Evolutionary conservation across 1,140 invertebrate species (phyloP), one percentile per base, ranked within the genome.

Genomic region (Rhynchophorus ferrugineus): DNA sequence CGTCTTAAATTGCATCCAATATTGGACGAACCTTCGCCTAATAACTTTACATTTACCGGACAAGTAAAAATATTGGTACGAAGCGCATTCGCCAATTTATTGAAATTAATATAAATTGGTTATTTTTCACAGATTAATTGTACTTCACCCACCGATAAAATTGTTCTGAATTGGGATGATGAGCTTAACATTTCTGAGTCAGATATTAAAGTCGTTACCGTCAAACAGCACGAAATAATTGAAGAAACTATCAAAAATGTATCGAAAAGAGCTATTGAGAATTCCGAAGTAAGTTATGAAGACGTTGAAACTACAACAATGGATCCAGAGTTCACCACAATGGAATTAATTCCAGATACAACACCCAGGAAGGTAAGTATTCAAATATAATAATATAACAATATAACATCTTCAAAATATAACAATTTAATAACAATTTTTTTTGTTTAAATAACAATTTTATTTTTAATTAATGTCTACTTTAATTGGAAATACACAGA

Each of bases 1-100:
- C 54, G 54, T 20, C 36, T 67, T 3, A 56, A 34, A 22, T 47
- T 67, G 1, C 55, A 63, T 49, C 65, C 65, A 1, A 49, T 63
- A 34, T 42, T 67, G 22, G 62, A 67, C 20, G 61, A 64, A 41
- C 20, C 50, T 16, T 43, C 41, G 3, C 33, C 44, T 3, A 53
- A 62, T 11, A 65, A 67, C 54, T 65, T 67, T 36, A 63, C 62
- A 1, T 67, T 63, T 43, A 57, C 57, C 3, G 65, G 61, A 2
- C 41, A 54, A 43, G 63, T 65, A 0, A 51, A 55, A 37, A 67
- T 67, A 8, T 17, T 53, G 11, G 46, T 67, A 14, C 13, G 3
- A 37, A 8, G 6, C 35, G 5, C 35, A n/a, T 8, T 37, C 18
- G 8, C 5, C 5, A 5, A n/a, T n/a, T 37, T 37, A 5, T 37